phyloP scores from a whole-genome alignment of 2,797 vertebrate genomes.

The Avahi laniger region DNA sequence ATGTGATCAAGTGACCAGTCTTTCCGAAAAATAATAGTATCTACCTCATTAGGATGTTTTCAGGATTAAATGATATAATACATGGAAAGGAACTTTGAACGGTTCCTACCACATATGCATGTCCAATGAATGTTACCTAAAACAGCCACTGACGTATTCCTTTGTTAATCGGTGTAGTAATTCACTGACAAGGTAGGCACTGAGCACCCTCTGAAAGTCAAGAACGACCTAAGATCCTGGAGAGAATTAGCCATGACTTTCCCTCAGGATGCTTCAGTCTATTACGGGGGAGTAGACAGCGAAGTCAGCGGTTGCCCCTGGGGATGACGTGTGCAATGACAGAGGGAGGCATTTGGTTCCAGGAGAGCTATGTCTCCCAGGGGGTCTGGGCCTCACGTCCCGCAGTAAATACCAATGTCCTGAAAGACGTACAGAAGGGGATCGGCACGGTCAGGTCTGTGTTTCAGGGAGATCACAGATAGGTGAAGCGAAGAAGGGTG shows the following conservation, averaged over 20 bases:
- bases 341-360: fast-evolving
- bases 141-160: not conserved
- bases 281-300: fast-evolving
- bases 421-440: not conserved
- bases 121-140: not conserved
- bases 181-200: too few relatives aligned
- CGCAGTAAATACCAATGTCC: not conserved
- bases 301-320: too few relatives aligned
- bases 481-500: not conserved
- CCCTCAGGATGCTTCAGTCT: not conserved
- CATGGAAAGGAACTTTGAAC: not conserved
- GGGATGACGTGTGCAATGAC: not conserved
- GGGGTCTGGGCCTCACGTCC: too few relatives aligned
- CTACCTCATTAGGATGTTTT: not conserved
- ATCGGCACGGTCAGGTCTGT: fast-evolving
- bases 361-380: not conserved
- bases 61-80: not conserved
- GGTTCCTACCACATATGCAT: fast-evolving
- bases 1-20: not conserved
- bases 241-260: not conserved
- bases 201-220: not conserved
- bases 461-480: not conserved
- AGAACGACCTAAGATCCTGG: too few relatives aligned
- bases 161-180: not conserved
- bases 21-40: not conserved